Evolutionary conservation across 2,113 vertebrate species (phyloP).

Genomic region (Suncus etruscus): DNA sequence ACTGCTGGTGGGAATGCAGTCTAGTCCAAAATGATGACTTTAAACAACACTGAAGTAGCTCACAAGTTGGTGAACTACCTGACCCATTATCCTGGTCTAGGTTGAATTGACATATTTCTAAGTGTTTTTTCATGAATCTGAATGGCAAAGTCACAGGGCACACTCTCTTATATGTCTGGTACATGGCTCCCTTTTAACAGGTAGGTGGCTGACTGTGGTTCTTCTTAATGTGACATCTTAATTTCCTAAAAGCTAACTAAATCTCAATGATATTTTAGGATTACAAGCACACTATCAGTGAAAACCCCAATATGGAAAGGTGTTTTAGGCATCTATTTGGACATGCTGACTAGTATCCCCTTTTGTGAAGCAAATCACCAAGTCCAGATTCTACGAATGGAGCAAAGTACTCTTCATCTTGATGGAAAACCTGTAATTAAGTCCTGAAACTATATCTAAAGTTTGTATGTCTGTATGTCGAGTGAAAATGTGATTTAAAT

Average conservation of each 20-base stretch:
- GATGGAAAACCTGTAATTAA: background rate
- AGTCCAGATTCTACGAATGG: background rate
- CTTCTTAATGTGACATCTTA: conserved; percentile 12
- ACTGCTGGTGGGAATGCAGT: too few relatives aligned
- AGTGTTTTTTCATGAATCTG: background rate
- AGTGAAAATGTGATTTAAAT: too few relatives aligned
- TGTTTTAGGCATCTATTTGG: background rate
- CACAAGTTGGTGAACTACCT: background rate
- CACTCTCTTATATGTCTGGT: background rate
- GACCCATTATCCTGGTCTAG: background rate
- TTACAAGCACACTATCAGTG: background rate
- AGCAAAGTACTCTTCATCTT: background rate
- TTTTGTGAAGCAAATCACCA: conserved; percentile 12
- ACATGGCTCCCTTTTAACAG: background rate
- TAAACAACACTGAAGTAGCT: conserved; percentile 31
- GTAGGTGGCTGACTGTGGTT: background rate
- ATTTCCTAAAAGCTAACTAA: conserved; percentile 36
- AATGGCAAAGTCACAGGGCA: background rate
- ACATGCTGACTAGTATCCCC: background rate
- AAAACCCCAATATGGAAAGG: background rate
- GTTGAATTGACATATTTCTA: conserved; percentile 12
- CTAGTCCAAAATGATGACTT: too few relatives aligned
- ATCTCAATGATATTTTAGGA: background rate
- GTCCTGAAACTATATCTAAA: background rate
- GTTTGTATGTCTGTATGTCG: background rate